Conservation (phyloP, 2,113 vertebrate species). For the Isichthys henryi region DNA sequence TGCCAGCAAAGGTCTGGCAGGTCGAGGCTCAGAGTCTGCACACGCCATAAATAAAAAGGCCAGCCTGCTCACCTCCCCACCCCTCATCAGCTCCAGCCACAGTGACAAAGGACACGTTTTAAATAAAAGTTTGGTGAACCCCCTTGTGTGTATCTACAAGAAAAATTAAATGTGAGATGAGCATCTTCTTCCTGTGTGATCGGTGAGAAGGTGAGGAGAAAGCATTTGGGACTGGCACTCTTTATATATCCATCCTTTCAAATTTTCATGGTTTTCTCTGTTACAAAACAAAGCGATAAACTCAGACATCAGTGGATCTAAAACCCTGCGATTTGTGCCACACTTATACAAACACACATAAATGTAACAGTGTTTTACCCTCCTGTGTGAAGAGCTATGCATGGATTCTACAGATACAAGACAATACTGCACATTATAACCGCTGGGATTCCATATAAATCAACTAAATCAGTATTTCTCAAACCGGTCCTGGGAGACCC, state of each 20-base stretch:
- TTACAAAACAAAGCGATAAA: background rate
- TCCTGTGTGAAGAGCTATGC: background rate
- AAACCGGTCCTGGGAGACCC: background rate
- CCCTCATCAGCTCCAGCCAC: background rate
- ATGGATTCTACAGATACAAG: background rate
- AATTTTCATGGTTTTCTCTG: background rate
- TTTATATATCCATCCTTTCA: background rate
- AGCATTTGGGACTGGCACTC: background rate
- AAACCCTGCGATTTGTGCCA: background rate
- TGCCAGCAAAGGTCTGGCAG: slow-evolving; percentile 18
- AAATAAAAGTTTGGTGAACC: slow-evolving; percentile 42
- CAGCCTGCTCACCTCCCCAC: background rate
- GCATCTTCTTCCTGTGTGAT: background rate
- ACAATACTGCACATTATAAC: background rate
- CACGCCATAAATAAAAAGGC: slow-evolving; percentile 12
- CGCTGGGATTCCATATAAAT: background rate
- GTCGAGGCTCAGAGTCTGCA: slow-evolving; percentile 24
- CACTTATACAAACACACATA: background rate
- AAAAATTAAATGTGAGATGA: slow-evolving; percentile 22
- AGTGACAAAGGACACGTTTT: slow-evolving; percentile 36
- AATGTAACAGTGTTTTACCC: background rate
- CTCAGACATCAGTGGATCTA: background rate
- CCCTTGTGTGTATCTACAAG: slow-evolving; percentile 27
- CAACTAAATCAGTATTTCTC: background rate
- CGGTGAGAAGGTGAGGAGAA: background rate